Evolutionary conservation across 2,797 vertebrate species (phyloP), one percentile per base, ranked within the genome.

Genomic region (Bucorvus abyssinicus): DNA sequence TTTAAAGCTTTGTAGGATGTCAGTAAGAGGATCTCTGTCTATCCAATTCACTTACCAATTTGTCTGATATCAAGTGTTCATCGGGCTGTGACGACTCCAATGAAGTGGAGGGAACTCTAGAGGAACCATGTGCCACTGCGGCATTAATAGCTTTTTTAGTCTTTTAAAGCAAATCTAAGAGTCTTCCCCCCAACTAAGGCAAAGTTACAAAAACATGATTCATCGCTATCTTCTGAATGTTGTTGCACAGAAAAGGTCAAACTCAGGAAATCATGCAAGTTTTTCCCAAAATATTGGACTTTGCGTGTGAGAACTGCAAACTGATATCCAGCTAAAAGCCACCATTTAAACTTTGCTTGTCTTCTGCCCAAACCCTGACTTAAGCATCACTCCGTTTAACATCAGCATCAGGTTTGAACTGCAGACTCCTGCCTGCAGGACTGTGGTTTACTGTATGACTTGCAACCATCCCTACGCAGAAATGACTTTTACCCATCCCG

Each of bases 31-130:
- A 95, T 95, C 81, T 84, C 95, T 92, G 32, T 93, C 57, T 89
- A 29, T 77, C 87, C 91, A 93, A 78, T 94, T 94, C 88, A 84
- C 55, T 79, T 84, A 87, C 22, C 82, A 84, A 64, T 97, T 91
- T 96, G 67, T 70, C 52, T 92, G 8, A 84, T 93, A 81, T 80
- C 94, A 85, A 93, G 84, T 57, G 81, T 90, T 85, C 64, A 93
- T 74, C 84, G 77, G 79, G 60, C 56, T 89, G 59, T 77, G 86
- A 95, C 14, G 12, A 59, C 85, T 87, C 60, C 42, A 94, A 26
- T 91, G 34, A 91, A 94, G 68, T 4, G 32, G 24, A 96, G 53
- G 22, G 38, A 91, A 85, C 59, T 85, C 32, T 20, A 68, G 47
- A 84, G 40, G 49, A 89, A 29, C 44, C 68, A 86, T 19, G 38